Conservation (phyloP, 1,140 invertebrate species). For the Planococcus citri region DNA sequence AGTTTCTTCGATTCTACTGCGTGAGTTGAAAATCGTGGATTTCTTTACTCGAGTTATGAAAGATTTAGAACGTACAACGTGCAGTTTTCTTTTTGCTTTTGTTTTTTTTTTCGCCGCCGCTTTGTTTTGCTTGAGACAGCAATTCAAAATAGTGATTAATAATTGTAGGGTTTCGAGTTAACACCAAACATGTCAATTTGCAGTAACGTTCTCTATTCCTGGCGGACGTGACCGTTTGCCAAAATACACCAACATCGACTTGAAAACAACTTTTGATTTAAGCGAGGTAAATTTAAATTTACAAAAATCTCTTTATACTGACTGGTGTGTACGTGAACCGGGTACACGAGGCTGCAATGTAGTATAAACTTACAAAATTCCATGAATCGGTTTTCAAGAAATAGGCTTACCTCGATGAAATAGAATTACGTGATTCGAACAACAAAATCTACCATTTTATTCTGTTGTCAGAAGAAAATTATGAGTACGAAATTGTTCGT, state of each 20-base stretch:
- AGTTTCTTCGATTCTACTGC: not conserved
- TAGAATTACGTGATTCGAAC: conserved; percentile 2
- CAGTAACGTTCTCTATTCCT: not conserved
- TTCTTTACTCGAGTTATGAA: not conserved
- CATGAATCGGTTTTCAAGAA: not conserved
- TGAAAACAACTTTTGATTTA: not conserved
- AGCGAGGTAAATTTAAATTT: not conserved
- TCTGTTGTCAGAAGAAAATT: too few species aligned
- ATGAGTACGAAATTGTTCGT: too few species aligned
- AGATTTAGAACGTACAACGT: not conserved
- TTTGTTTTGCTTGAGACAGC: not conserved
- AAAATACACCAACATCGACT: not conserved
- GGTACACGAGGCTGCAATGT: not conserved
- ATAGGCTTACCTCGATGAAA: not conserved
- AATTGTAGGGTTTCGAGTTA: not conserved
- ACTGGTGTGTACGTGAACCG: not conserved
- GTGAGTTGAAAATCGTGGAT: not conserved
- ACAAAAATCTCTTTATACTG: not conserved
- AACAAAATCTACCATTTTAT: not conserved
- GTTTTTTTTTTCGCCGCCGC: not conserved
- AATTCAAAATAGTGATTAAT: not conserved
- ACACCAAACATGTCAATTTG: not conserved
- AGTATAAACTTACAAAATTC: not conserved
- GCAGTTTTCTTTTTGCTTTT: too few species aligned
- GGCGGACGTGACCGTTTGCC: not conserved